Evolutionary conservation across 2,113 vertebrate genomes (phyloP).

Genomic region (Brachyhypopomus occidentalis): DNA sequence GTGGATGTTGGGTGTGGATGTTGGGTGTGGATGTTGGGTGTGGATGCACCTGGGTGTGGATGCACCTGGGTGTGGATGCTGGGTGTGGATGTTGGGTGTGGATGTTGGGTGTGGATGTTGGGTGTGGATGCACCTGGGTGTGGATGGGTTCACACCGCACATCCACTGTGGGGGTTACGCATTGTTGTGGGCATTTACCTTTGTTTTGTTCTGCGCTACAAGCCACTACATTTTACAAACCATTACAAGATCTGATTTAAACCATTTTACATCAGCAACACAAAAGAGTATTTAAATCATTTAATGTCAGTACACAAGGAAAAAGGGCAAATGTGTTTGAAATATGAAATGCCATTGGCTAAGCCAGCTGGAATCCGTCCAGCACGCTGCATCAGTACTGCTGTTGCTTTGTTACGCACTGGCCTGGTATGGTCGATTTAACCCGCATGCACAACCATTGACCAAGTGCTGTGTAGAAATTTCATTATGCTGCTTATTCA

Average conservation of each 20-base stretch:
- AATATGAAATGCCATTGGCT: not conserved
- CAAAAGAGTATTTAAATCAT: not conserved
- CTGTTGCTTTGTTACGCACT: not conserved
- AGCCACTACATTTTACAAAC: not conserved
- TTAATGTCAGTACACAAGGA: not conserved
- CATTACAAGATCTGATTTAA: not conserved
- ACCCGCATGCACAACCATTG: not conserved
- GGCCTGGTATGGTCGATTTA: not conserved
- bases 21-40: no score
- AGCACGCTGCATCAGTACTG: not conserved
- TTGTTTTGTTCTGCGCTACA: not conserved
- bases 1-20: no score
- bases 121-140: no score
- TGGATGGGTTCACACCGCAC: no score
- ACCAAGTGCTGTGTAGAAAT: slow-evolving; percentile 2
- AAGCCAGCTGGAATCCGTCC: not conserved
- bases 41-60: no score
- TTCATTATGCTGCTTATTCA: slow-evolving; percentile 35
- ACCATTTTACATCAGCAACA: not conserved
- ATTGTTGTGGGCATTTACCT: not conserved
- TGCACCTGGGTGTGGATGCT: no score
- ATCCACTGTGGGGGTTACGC: no score
- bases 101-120: no score
- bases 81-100: no score
- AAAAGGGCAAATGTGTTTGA: not conserved